Base-by-base conservation (phyloP, 1,140 invertebrate genomes). In the Proales similis region DNA sequence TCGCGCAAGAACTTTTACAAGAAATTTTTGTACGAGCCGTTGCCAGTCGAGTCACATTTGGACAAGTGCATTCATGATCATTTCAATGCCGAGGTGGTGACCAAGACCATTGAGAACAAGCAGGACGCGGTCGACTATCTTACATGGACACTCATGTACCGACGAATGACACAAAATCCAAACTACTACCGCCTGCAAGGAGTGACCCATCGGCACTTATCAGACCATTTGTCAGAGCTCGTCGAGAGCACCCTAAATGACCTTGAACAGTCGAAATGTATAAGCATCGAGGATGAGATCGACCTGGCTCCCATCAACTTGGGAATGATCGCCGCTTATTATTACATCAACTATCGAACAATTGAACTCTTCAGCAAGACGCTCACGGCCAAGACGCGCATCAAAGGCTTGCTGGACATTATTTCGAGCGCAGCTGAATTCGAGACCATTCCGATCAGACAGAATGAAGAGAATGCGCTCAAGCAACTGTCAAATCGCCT, bases 291-390 rank as follows among this genome's bases (percentile, higher is more conserved):
- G 75, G 92, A 99, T 68, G 94, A 98, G 64, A 92, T 98, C 83
- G 92, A 98, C 72, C 87, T 88, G 0, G 80, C 87, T 45, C 89
- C 94, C 0, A 78, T 99, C 0, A 99, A 99, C 79, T 78, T 99
- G 70, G 95, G 95, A 64, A 98, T 99, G 91, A 99, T 99, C 75
- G 93, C 94, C 1, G 91, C 93, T 0, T 99, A 99, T 74, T 99
- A 99, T 74, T 99, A 98, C 72, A 98, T 98, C 66, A 96, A 97
- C 76, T 99, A 99, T 68, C 94, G 92, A 0, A 99, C 95, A 0
- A 98, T 99, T 65, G 93, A 98, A 75, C 77, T 98, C 62, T 99
- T 99, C 79, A 93, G 88, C 69, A 81, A 95, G 67, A 97, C 93
- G 2, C 74, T 99, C 4, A 96, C 92, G 48, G 88, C 82, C 64